Evolutionary conservation across 2,888 invertebrate genomes (phyloP), one percentile per base, ranked within the genome.

Genomic region (Scotopteryx bipunctaria): DNA sequence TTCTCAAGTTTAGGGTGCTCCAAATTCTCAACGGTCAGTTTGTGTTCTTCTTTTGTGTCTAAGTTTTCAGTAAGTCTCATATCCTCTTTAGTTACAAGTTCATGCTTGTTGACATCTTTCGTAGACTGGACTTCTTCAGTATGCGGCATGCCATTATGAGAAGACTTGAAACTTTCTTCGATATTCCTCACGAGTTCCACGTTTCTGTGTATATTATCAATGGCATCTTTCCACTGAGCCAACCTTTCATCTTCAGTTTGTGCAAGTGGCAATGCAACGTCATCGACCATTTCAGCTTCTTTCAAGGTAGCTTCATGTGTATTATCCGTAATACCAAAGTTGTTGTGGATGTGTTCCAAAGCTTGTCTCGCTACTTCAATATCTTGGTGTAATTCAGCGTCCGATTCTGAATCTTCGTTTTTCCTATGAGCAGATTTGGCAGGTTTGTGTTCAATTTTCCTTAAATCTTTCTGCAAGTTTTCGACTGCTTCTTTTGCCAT

Each of bases 401-500:
- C 79, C 6, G 77, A 38, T 35, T 73, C 70, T 6, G 66, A 49
- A 11, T 64, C 47, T 15, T 63, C 63, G 9, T 76, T 67, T 40
- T 71, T 67, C 60, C 67, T 67, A 38, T 65, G 54, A 2, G 58
- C 44, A 19, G 32, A 49, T 58, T 69, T 72, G n/a, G 53, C 56
- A 15, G 69, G 61, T 49, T 63, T 72, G 27, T 69, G 60, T 45
- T 86, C 81, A 25, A 78, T 76, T 55, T 70, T 76, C 42, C 72
- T 65, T 21, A 87, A 59, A 52, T 86, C 81, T 13, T 69, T 73
- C 61, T 86, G 82, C 16, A 89, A 63, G 46, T 74, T 78, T 59
- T 87, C 81, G n/a, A 88, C 79, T 1, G 86, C 87, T 71, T 82
- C 81, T 57, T 83, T 86, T 9, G 86, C 88, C 69, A 81, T 74